These are phyloP conservation scores for Mustela erminea DNA, from an alignment of 2,797 vertebrate genomes.

Conservation along the genomic window DNA sequence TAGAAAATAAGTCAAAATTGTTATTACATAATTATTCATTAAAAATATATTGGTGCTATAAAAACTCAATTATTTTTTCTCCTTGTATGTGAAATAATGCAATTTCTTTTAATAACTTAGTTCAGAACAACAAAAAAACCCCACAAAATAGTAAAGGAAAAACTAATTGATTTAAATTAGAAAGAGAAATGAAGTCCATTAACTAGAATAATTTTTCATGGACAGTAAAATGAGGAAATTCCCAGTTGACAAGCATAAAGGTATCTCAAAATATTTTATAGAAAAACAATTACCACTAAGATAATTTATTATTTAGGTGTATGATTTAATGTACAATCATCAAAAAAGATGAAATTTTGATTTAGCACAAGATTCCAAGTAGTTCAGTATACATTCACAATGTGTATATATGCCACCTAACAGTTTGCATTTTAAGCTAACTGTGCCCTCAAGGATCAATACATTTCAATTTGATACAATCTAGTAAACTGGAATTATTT, in stretches of 20 bases:
- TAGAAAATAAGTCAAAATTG: slow-evolving; percentile 50
- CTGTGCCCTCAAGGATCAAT: not conserved
- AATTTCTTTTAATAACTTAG: slow-evolving; percentile 19
- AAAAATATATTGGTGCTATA: not conserved
- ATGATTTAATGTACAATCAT: not conserved
- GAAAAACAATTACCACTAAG: not conserved
- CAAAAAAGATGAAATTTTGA: not conserved
- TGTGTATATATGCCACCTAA: not conserved
- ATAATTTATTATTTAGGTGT: not conserved
- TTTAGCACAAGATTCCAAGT: not conserved
- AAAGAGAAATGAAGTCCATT: not conserved
- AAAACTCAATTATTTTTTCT: slow-evolving; percentile 21
- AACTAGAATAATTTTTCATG: slow-evolving; percentile 47
- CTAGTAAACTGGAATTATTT: not conserved
- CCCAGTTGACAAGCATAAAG: not conserved
- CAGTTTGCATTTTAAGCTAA: slow-evolving; percentile 33
- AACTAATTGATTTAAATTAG: slow-evolving; percentile 21
- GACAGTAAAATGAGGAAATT: slow-evolving; percentile 38
- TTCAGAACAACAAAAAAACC: not conserved
- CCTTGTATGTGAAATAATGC: not conserved
- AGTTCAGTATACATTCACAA: not conserved
- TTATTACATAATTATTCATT: slow-evolving; percentile 47
- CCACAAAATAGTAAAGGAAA: slow-evolving; percentile 46
- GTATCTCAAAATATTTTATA: slow-evolving; percentile 32
- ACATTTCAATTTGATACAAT: slow-evolving; percentile 25